Evolutionary conservation across 2,888 invertebrate species (phyloP).

Genomic region (Epirrhoe alternata): DNA sequence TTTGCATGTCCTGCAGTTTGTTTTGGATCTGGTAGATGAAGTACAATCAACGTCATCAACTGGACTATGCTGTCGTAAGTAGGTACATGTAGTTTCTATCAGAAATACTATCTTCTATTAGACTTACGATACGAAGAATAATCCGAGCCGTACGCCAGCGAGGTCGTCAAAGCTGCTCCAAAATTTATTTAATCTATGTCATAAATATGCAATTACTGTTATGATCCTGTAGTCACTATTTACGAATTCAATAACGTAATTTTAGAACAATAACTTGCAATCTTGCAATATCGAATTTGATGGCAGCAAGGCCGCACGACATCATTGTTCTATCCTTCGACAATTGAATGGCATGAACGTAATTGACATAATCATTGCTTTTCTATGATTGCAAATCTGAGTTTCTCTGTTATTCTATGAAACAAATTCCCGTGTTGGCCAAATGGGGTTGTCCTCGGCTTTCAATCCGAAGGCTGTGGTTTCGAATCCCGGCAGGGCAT

Average conservation of each 20-base stretch:
- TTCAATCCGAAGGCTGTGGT: too few relatives aligned
- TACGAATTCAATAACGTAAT: slow-evolving; percentile 16
- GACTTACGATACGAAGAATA: too few relatives aligned
- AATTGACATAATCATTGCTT: slow-evolving; percentile 68
- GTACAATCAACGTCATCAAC: too few relatives aligned
- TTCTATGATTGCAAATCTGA: slow-evolving; percentile 66
- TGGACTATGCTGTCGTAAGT: too few relatives aligned
- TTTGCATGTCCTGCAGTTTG: too few relatives aligned
- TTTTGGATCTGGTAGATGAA: too few relatives aligned
- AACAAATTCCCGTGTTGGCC: too few relatives aligned
- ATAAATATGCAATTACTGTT: background rate
- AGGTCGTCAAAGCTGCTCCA: background rate
- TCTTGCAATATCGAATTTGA: slow-evolving; percentile 28
- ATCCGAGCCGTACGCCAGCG: too few relatives aligned
- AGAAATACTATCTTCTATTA: too few relatives aligned
- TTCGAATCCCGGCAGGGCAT: too few relatives aligned
- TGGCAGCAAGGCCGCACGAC: slow-evolving; percentile 55
- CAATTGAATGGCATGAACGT: slow-evolving; percentile 67
- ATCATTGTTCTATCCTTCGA: slow-evolving; percentile 63
- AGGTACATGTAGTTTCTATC: too few relatives aligned
- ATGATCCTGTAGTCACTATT: background rate
- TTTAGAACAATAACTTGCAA: slow-evolving; percentile 33
- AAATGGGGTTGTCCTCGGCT: too few relatives aligned
- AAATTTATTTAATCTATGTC: background rate
- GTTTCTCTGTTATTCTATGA: slow-evolving; percentile 15